phyloP scores from a whole-genome alignment of 2,113 vertebrate species.

The Sigmodon hispidus region DNA sequence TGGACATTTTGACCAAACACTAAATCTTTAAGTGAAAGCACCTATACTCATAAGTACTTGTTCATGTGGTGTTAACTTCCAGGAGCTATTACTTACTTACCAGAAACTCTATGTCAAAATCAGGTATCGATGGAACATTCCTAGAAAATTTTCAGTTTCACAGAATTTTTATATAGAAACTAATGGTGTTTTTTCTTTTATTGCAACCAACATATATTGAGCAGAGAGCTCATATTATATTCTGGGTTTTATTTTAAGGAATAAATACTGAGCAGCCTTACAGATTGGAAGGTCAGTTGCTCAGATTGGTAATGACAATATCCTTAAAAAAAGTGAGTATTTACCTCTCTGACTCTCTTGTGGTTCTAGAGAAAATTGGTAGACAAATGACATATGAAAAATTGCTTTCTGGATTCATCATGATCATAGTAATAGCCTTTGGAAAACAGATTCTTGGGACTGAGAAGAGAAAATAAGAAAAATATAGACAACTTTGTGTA shows the following conservation, averaged over 20 bases:
- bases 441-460: neutral
- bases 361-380: neutral
- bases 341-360: neutral
- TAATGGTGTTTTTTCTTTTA: neutral
- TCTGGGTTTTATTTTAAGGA: neutral
- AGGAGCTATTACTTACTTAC: neutral
- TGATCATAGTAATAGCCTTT: neutral
- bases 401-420: neutral
- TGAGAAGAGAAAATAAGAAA: neutral
- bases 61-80: neutral
- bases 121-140: neutral
- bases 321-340: neutral
- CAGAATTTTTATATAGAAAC: constrained; percentile 1
- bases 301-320: neutral
- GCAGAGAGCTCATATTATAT: neutral
- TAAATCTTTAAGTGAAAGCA: neutral
- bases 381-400: neutral
- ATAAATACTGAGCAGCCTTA: neutral
- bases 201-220: neutral
- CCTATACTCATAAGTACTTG: neutral
- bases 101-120: neutral
- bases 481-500: neutral
- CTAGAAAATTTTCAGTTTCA: neutral
- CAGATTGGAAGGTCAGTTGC: neutral
- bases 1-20: neutral